Conservation (phyloP, 2,797 vertebrate genomes). For the Mormyrops boulengeri region DNA sequence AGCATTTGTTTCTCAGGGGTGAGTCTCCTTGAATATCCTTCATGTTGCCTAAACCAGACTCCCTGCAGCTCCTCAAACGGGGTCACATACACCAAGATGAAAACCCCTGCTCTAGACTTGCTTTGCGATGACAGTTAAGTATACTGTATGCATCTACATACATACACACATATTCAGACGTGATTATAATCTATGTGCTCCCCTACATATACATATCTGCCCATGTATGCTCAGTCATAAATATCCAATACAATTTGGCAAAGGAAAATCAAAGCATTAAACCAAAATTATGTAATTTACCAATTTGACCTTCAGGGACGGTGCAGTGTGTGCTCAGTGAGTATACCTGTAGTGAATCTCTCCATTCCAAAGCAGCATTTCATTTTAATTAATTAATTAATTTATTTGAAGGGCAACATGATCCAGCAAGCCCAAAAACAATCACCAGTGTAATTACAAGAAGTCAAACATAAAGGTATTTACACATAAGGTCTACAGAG, state of each 20-base stretch:
- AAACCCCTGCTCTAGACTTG: conserved; percentile 9
- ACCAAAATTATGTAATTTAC: not conserved
- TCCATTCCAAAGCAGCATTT: conserved; percentile 47
- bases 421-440: conserved; percentile 32
- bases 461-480: conserved; percentile 52
- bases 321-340: conserved; percentile 17
- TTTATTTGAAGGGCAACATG: conserved; percentile 29
- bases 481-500: conserved; percentile 55
- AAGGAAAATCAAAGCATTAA: conserved; percentile 6
- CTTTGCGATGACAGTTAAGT: conserved; percentile 28
- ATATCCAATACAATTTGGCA: conserved; percentile 18
- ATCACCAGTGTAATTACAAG: conserved; percentile 54
- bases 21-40: not conserved
- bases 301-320: not conserved
- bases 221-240: conserved; percentile 12
- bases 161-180: conserved; percentile 27
- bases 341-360: conserved; percentile 27
- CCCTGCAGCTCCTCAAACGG: not conserved
- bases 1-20: not conserved
- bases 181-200: not conserved
- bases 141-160: conserved; percentile 29
- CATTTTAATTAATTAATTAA: conserved; percentile 42
- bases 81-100: not conserved
- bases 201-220: conserved; percentile 9
- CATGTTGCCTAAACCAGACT: not conserved